These are phyloP conservation scores for Epinephelus malabaricus DNA, from an alignment of 2,797 vertebrate genomes.

Conservation along the genomic window DNA sequence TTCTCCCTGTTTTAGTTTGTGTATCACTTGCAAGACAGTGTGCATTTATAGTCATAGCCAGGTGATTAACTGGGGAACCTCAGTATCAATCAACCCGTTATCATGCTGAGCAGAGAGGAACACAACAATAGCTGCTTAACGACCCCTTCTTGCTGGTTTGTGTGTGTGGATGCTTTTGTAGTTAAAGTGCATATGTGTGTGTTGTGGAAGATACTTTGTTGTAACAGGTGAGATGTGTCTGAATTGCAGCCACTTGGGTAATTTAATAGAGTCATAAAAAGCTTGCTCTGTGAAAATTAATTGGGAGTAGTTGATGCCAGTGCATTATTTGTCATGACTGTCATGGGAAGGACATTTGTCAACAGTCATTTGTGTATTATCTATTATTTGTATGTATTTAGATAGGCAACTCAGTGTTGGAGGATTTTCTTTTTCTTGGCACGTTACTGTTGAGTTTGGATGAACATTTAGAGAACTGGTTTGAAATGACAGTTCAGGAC, in stretches of 20 bases:
- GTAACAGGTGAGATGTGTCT: slow-evolving; percentile 45
- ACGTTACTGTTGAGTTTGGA: slow-evolving; percentile 5
- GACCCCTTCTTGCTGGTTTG: slow-evolving; percentile 56
- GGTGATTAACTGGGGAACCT: slow-evolving; percentile 70
- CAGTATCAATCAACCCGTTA: slow-evolving; percentile 78
- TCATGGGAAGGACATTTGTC: slow-evolving; percentile 12
- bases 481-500: neutral
- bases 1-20: slow-evolving; percentile 39
- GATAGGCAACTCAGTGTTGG: neutral
- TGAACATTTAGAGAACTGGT: slow-evolving; percentile 1
- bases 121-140: slow-evolving; percentile 73
- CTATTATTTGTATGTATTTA: neutral
- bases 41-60: slow-evolving; percentile 47
- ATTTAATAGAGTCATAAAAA: slow-evolving; percentile 54
- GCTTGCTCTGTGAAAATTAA: slow-evolving; percentile 49
- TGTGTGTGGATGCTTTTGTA: slow-evolving; percentile 28
- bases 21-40: slow-evolving; percentile 47
- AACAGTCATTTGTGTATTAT: slow-evolving; percentile 4
- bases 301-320: slow-evolving; percentile 23
- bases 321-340: slow-evolving; percentile 35
- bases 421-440: neutral
- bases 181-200: slow-evolving; percentile 37
- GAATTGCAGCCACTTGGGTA: slow-evolving; percentile 38
- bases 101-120: slow-evolving; percentile 75
- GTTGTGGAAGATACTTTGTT: slow-evolving; percentile 23